Base-by-base conservation (phyloP, 2,888 invertebrate species). In the Leptinotarsa rubiginosa region DNA sequence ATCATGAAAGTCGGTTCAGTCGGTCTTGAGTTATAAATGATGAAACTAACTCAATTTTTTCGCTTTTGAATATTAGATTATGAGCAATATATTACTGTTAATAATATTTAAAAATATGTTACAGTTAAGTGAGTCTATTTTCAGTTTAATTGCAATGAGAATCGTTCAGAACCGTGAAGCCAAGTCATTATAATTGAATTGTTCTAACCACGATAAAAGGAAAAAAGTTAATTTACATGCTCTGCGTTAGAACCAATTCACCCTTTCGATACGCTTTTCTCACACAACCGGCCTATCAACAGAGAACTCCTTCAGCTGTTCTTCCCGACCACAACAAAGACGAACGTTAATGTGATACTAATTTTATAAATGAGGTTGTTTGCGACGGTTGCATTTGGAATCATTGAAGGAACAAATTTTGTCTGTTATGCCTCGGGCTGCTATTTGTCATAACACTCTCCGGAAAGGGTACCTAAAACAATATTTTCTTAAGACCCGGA, bases 321-420 rank as follows among this genome's bases (percentile, higher is more conserved):
- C 47, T 47, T 47, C 56, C 15, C n/a, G 69, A 20, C 69, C 31
- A 41, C 47, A 56, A 69, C 47, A 69, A 69, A 69, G 69, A 20
- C 54, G 41, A 56, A 50, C 54, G 41, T 47, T 69, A 56, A 69
- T 59, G 69, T 56, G 69, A 69, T 56, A 69, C 69, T 69, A 69
- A 69, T 69, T 69, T 69, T 69, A 69, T 69, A 56, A 69, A 69
- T 69, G 69, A 56, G 69, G 49, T 54, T 16, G 41, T 41, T 56
- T 22, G 56, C 56, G 56, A 47, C 56, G 69, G 69, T 56, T 68
- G 41, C 25, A 47, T 56, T 56, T 69, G 54, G 20, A 54, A 56
- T 47, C 15, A 20, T 41, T 31, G 54, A 18, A 25, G 15, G 56
- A 47, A 56, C 16, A 31, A 69, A 59, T 56, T 56, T 18, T 56